Evolutionary conservation across 2,797 vertebrate species (phyloP).

Genomic region (Lithobates pipiens): DNA sequence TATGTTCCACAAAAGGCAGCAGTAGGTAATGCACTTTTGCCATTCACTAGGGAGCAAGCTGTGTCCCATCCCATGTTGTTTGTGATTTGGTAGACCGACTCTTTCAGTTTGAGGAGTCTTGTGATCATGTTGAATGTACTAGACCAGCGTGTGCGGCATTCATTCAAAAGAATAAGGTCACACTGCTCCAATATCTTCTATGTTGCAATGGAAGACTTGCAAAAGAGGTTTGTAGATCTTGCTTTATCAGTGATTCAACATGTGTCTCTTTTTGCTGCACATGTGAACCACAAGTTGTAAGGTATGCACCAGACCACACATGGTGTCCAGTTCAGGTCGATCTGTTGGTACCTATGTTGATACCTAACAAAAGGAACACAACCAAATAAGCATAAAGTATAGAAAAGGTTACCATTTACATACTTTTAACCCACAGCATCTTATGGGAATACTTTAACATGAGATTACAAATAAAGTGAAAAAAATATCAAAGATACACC

Average conservation of each 20-base stretch:
- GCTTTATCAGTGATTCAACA: background rate
- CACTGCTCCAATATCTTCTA: background rate
- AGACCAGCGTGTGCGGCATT: too few species aligned
- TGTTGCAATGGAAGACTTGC: too few species aligned
- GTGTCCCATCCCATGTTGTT: background rate
- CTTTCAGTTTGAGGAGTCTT: background rate
- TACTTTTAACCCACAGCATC: background rate
- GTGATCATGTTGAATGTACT: too few species aligned
- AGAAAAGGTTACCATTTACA: background rate
- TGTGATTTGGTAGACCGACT: background rate
- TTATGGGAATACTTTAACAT: background rate
- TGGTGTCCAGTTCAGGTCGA: background rate
- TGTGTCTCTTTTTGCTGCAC: too few species aligned
- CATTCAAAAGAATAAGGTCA: too few species aligned
- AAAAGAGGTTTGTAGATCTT: background rate
- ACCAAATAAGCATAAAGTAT: background rate
- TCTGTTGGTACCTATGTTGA: background rate
- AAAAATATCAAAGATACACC: background rate
- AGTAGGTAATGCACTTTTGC: background rate
- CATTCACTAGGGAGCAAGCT: too few species aligned
- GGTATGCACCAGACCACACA: background rate
- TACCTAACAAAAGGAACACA: slow-evolving; percentile 1
- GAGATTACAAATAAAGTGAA: background rate
- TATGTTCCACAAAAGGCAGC: too few species aligned
- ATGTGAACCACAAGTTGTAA: background rate